Evolutionary conservation across 2,113 vertebrate species (phyloP).

Genomic region (Speoplatyrhinus poulsoni): DNA sequence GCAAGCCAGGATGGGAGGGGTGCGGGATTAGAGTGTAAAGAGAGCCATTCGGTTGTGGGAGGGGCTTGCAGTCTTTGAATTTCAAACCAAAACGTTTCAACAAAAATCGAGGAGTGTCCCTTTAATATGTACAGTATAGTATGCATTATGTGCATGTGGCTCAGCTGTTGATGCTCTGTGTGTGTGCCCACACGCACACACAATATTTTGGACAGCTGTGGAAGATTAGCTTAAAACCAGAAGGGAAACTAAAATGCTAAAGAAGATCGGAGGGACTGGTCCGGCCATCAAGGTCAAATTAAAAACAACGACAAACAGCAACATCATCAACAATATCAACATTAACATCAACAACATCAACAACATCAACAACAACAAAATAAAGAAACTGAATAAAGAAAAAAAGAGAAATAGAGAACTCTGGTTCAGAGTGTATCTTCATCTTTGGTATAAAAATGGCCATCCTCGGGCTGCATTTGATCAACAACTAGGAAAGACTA

Average conservation of each 20-base stretch:
- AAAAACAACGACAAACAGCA: slow-evolving; percentile 73
- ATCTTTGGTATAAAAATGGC: slow-evolving; percentile 99
- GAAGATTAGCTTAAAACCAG: slow-evolving; percentile 80
- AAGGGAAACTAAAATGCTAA: slow-evolving; percentile 58
- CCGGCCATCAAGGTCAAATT: slow-evolving; percentile 92
- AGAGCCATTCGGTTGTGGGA: too few relatives aligned
- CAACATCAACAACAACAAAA: slow-evolving; percentile 71
- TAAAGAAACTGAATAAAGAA: slow-evolving; percentile 60
- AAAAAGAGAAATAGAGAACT: slow-evolving; percentile 54
- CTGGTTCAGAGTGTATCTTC: slow-evolving; percentile 87
- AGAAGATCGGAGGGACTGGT: slow-evolving; percentile 85
- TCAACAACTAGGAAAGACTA: slow-evolving; percentile 98
- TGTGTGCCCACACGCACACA: background rate
- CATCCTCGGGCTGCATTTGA: slow-evolving; percentile 97
- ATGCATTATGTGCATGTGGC: slow-evolving; percentile 5
- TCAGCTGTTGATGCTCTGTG: slow-evolving; percentile 15
- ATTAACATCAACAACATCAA: slow-evolving; percentile 81
- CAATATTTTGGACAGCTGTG: slow-evolving; percentile 73
- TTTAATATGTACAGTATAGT: background rate
- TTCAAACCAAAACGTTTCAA: too few relatives aligned
- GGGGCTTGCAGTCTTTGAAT: too few relatives aligned
- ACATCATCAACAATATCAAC: slow-evolving; percentile 64
- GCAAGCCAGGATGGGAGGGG: too few relatives aligned
- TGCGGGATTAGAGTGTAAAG: background rate
- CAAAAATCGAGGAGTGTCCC: too few relatives aligned